Base-by-base conservation (phyloP, 92 coral and sea anemone species). In the Epizoanthus illoricatus region DNA sequence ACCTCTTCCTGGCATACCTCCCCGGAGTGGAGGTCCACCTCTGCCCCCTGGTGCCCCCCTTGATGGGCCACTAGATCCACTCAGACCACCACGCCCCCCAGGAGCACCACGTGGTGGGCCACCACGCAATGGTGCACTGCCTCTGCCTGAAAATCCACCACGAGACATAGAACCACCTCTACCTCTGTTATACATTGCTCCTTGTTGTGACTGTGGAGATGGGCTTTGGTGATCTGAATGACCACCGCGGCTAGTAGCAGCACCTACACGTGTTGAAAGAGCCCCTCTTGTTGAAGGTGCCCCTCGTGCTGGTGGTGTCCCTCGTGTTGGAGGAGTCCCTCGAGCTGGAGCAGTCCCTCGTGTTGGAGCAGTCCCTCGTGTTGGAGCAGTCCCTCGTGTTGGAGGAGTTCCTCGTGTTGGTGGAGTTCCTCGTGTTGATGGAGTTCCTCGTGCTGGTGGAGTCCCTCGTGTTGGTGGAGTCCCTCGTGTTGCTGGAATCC, bases 1-100 rank as follows among this genome's bases (percentile, higher is more conserved):
- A 57, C 87, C 88, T 19, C 88, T 76, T 65, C 88, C 72, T 65
- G 88, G 45, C 49, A 80, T 42, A 40, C 75, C 82, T 13, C 84
- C 87, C 11, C 81, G 71, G 68, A 59, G 76, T 13, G 78, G 67
- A 52, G 84, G 88, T 52, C 86, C 85, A 71, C 71, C 86, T 71
- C 92, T 40, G 43, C 80, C 73, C 54, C 81, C 15, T 8, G 47
- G 40, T 19, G 71, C 70, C 21, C 71, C 70, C 55, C 81, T 76
- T 42, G 57, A 33, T 12, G 47, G 80, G 17, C 65, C 80, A 57
- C 24, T 43, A 43, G 39, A 40, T 58, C 23, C 36, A 28, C 36
- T 28, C 36, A 28, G 36, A 28, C 36, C 67, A 63, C 82, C 82
- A 78, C 71, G 39, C 6, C 58, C 71, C 15, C 41, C 60, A 5